phyloP scores from a whole-genome alignment of 1,140 invertebrate species.

The Caenorhabditis inopinata region DNA sequence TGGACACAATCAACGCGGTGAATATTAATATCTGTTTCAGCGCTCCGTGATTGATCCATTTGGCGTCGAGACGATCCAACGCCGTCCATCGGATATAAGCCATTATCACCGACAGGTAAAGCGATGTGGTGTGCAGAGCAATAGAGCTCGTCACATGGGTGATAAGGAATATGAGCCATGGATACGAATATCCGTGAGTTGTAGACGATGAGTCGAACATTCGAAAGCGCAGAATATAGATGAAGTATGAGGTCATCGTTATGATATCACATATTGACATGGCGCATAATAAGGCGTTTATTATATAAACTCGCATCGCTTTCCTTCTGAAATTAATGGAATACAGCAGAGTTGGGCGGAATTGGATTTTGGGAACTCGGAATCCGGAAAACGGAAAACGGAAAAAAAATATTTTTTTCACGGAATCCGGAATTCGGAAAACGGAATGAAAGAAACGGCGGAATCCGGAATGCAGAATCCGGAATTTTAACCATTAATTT shows the following conservation, averaged over 20 bases:
- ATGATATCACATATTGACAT: constrained; percentile 49
- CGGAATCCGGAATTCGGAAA: no score
- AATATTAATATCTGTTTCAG: constrained; percentile 44
- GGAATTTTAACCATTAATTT: no score
- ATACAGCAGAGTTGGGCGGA: background rate
- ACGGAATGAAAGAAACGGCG: no score
- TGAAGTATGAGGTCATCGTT: constrained; percentile 49
- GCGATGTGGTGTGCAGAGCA: constrained; percentile 47
- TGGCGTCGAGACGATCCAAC: constrained; percentile 44
- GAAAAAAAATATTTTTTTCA: no score
- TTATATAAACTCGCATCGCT: constrained; percentile 46
- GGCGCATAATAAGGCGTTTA: constrained; percentile 45
- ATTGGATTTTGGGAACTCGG: no score
- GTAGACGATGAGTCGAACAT: constrained; percentile 2
- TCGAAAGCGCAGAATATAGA: constrained; percentile 44
- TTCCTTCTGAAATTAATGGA: constrained; percentile 67
- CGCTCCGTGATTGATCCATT: constrained; percentile 46
- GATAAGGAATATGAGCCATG: constrained; percentile 48
- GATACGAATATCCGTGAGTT: constrained; percentile 43
- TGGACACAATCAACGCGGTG: constrained; percentile 33
- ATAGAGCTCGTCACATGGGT: constrained; percentile 45
- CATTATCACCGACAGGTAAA: constrained; percentile 51
- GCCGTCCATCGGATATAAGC: constrained; percentile 48
- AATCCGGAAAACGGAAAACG: no score
- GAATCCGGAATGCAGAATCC: no score